Evolutionary conservation across 2,888 invertebrate genomes (phyloP).

Genomic region (Strigamia maritima): DNA sequence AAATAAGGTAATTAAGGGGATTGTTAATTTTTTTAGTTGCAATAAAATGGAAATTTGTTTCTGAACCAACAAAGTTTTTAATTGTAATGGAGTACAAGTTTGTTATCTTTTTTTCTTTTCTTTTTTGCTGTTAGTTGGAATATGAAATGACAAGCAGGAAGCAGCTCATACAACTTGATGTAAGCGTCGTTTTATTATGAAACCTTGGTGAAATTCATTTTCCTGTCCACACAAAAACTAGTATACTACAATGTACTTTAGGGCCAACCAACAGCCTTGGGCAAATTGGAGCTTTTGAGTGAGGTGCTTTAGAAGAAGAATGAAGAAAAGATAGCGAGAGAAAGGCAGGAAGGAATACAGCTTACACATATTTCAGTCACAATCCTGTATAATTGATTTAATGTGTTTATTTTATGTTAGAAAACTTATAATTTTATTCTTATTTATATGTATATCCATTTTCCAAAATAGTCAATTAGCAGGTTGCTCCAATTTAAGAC

Average conservation of each 20-base stretch:
- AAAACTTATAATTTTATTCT: neutral
- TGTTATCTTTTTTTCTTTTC: neutral
- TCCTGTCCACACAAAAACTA: constrained; percentile 26
- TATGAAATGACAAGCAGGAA: constrained; percentile 30
- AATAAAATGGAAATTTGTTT: neutral
- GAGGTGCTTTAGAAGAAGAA: constrained; percentile 29
- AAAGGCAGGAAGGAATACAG: neutral
- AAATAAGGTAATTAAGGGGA: neutral
- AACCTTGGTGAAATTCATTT: constrained; percentile 28
- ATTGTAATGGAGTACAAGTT: neutral
- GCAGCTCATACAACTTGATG: constrained; percentile 23
- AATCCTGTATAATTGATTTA: neutral
- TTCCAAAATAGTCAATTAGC: too few relatives aligned
- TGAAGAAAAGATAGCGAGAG: neutral
- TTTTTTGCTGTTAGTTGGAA: neutral
- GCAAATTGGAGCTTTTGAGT: constrained; percentile 21
- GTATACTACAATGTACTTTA: neutral
- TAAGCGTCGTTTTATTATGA: constrained; percentile 18
- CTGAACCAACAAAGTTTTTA: neutral
- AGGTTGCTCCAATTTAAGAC: too few relatives aligned
- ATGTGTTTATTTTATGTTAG: neutral
- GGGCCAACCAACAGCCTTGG: constrained; percentile 15
- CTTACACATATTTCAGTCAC: neutral
- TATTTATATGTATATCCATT: too few relatives aligned
- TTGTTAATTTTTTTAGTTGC: neutral